phyloP scores from a whole-genome alignment of 2,888 invertebrate genomes.

The Drosophila melanosoma region DNA sequence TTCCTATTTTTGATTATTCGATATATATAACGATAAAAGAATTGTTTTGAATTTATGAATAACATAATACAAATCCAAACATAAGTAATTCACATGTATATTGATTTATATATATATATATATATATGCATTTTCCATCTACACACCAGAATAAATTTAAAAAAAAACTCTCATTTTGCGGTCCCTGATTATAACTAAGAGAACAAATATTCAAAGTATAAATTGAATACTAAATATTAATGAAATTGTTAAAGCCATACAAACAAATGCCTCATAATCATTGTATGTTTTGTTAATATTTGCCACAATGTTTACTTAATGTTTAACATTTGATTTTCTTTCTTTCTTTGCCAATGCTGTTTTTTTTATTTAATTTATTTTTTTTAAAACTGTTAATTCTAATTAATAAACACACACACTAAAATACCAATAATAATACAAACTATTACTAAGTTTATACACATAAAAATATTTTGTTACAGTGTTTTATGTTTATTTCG shows the following conservation, averaged over 20 bases:
- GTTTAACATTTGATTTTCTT: conserved; percentile 4
- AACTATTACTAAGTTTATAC: conserved; percentile 37
- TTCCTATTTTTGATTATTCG: background rate
- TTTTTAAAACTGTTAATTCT: conserved; percentile 41
- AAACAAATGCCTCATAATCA: conserved; percentile 22
- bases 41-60: background rate
- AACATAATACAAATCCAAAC: background rate
- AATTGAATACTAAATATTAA: conserved; percentile 8
- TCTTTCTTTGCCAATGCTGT: conserved; percentile 12
- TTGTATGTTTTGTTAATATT: conserved; percentile 7
- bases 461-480: conserved; percentile 21
- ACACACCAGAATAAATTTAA: conserved; percentile 7
- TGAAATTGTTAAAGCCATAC: conserved; percentile 1
- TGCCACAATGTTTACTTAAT: background rate
- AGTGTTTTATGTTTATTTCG: conserved; percentile 15
- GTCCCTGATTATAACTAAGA: conserved; percentile 20
- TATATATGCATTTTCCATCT: background rate
- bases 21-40: background rate
- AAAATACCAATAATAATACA: conserved; percentile 18
- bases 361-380: conserved; percentile 35
- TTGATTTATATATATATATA: background rate
- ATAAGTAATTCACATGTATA: background rate
- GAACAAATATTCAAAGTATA: conserved; percentile 1
- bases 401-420: conserved; percentile 31
- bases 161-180: background rate